Evolutionary conservation across 2,888 invertebrate species (phyloP).

Genomic region (Eremobia ochroleuca): DNA sequence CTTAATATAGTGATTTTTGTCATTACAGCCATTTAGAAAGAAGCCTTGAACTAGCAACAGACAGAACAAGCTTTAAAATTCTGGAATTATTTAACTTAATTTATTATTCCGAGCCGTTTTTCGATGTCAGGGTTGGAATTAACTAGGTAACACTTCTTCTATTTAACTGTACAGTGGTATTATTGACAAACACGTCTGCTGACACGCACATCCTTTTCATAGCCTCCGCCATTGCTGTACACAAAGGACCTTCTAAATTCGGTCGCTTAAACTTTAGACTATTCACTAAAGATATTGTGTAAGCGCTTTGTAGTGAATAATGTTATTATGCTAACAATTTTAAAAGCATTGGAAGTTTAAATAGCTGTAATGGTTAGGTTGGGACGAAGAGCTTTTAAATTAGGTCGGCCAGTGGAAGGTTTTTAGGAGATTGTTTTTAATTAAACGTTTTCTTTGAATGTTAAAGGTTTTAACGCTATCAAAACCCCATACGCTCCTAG

Average conservation of each 20-base stretch:
- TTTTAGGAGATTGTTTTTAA: constrained; percentile 13
- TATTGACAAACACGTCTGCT: constrained; percentile 74
- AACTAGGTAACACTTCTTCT: constrained; percentile 31
- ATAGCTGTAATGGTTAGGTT: constrained; percentile 38
- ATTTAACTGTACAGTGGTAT: constrained; percentile 22
- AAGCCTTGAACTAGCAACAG: neutral
- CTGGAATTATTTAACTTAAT: too few species aligned
- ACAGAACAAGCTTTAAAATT: too few species aligned
- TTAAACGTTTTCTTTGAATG: constrained; percentile 8
- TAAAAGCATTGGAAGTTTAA: constrained; percentile 60
- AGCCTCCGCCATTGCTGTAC: constrained; percentile 63
- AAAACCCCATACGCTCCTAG: neutral
- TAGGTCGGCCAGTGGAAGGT: constrained; percentile 26
- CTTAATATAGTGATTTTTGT: neutral
- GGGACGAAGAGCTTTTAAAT: constrained; percentile 39
- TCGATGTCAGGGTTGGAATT: neutral
- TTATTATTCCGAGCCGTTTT: neutral
- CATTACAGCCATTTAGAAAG: neutral
- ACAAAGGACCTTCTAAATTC: constrained; percentile 69
- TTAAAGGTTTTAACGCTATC: neutral
- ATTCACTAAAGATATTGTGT: constrained; percentile 65
- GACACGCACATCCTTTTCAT: constrained; percentile 80
- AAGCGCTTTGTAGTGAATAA: constrained; percentile 53
- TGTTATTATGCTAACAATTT: constrained; percentile 63
- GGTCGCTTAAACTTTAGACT: constrained; percentile 66